phyloP scores from a whole-genome alignment of 1,140 invertebrate genomes.

The Whitmania pigra region DNA sequence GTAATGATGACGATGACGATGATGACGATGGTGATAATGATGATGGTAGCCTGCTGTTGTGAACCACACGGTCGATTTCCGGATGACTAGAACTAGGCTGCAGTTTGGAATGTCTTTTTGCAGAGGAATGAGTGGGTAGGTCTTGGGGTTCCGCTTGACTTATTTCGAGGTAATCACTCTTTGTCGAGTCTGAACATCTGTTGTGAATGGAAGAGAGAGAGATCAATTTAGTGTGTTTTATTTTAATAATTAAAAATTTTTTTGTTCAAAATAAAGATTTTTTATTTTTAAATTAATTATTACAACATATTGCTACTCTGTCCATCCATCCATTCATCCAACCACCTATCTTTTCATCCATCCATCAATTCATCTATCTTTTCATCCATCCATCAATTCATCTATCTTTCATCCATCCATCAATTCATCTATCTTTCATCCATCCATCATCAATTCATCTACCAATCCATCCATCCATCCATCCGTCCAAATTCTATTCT shows the following conservation, averaged over 20 bases:
- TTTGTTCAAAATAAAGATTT: not conserved
- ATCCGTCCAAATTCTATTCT: too few species aligned
- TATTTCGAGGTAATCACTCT: not conserved
- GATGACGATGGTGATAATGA: not conserved
- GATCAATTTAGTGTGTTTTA: not conserved
- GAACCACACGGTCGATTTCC: not conserved
- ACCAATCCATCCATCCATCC: too few species aligned
- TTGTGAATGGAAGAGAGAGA: not conserved
- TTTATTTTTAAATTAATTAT: not conserved
- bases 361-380: not conserved
- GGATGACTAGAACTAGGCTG: not conserved
- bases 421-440: not conserved
- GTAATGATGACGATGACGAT: conserved; percentile 3
- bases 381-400: not conserved
- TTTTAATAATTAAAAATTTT: too few species aligned
- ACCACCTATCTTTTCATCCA: not conserved
- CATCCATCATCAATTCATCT: too few species aligned
- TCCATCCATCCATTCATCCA: not conserved
- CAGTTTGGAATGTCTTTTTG: not conserved
- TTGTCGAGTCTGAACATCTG: not conserved
- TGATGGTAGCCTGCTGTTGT: too few species aligned
- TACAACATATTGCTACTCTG: not conserved
- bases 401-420: not conserved
- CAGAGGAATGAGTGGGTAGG: not conserved
- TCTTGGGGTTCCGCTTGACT: too few species aligned